These are phyloP conservation scores for Archilochus colubris DNA, from an alignment of 2,113 vertebrate genomes.

Conservation along the genomic window DNA sequence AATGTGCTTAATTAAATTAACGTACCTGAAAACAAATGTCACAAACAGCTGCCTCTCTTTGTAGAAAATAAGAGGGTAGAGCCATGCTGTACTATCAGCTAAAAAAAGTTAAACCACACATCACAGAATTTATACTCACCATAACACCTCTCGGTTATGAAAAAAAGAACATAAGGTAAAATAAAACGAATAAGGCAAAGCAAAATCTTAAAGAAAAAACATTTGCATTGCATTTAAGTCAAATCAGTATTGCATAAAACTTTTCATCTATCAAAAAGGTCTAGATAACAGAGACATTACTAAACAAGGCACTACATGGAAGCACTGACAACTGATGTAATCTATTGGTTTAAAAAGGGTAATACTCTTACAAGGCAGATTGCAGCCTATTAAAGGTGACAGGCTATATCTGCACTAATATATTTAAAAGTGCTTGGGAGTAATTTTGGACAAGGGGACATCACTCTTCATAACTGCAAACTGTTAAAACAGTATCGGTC, in stretches of 20 bases:
- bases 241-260: not conserved
- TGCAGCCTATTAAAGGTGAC: not conserved
- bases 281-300: not conserved
- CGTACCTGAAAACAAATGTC: constrained; percentile 33
- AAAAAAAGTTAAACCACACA: not conserved
- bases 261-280: not conserved
- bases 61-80: not conserved
- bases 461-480: not conserved
- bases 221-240: not conserved
- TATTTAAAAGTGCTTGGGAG: not conserved
- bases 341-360: not conserved
- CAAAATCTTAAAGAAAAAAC: not conserved
- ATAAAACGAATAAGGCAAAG: not conserved
- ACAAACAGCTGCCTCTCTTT: not conserved
- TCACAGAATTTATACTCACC: not conserved
- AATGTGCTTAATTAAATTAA: constrained; percentile 52
- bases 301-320: not conserved
- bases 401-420: not conserved
- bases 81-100: not conserved
- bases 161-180: not conserved
- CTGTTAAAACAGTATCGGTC: not conserved
- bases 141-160: not conserved
- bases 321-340: not conserved
- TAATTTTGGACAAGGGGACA: not conserved
- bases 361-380: not conserved